Conservation (phyloP, 2,888 invertebrate genomes). For the Lampropteryx suffumata region DNA sequence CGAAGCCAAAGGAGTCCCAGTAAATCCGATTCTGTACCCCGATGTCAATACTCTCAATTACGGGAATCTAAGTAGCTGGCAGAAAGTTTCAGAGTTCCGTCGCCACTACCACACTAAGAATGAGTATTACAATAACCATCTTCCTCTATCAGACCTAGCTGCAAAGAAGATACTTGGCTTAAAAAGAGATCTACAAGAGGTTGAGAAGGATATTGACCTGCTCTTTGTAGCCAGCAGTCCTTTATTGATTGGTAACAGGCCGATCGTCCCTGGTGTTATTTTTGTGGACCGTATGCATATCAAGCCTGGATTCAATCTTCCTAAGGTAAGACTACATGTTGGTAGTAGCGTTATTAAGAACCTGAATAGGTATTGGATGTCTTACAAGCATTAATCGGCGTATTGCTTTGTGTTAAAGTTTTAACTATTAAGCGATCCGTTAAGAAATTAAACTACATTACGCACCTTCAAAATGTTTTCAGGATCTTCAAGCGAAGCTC, state of each 20-base stretch:
- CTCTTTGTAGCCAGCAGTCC: constrained; percentile 68
- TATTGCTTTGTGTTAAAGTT: too few species aligned
- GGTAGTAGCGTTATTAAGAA: too few species aligned
- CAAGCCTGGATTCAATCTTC: constrained; percentile 55
- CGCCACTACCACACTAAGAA: constrained; percentile 57
- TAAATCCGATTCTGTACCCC: constrained; percentile 77
- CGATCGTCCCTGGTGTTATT: constrained; percentile 60
- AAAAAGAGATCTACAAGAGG: constrained; percentile 58
- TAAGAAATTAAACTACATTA: too few species aligned
- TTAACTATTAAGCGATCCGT: too few species aligned
- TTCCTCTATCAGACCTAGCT: constrained; percentile 62
- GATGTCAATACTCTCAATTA: constrained; percentile 71
- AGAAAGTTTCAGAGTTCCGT: constrained; percentile 58
- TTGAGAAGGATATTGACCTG: constrained; percentile 72
- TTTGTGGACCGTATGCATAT: constrained; percentile 72
- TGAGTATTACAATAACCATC: constrained; percentile 65
- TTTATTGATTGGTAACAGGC: constrained; percentile 64
- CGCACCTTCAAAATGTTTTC: constrained; percentile 33
- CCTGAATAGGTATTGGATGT: too few species aligned
- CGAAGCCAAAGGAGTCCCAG: constrained; percentile 78
- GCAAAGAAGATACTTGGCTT: constrained; percentile 64
- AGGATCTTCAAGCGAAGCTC: constrained; percentile 60
- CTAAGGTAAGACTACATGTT: constrained; percentile 59
- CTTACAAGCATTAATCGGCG: too few species aligned
- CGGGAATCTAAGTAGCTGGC: constrained; percentile 66